phyloP scores from a whole-genome alignment of 2,888 invertebrate genomes.

The Phyllotreta striolata region DNA sequence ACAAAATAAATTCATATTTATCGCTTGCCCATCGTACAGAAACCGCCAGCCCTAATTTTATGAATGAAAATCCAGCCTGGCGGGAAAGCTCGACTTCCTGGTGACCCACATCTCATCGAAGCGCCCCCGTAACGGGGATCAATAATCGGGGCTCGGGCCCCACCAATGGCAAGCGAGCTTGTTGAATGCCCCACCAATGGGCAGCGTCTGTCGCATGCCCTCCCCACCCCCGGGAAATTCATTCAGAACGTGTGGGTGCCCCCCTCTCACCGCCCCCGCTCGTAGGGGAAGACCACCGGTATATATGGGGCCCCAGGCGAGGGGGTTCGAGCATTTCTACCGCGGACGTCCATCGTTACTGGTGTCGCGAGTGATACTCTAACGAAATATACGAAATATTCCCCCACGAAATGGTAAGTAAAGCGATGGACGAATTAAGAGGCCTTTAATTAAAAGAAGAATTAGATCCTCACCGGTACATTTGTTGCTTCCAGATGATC shows the following conservation, averaged over 20 bases:
- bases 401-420: constrained; percentile 27
- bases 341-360: too few species aligned
- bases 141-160: constrained; percentile 51
- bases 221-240: constrained; percentile 63
- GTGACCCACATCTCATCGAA: constrained; percentile 35
- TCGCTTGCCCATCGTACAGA: constrained; percentile 22
- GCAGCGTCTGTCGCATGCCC: constrained; percentile 53
- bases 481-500: constrained; percentile 55
- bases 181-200: constrained; percentile 55
- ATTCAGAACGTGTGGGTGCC: constrained; percentile 74
- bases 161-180: constrained; percentile 54
- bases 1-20: background rate
- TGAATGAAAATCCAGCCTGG: constrained; percentile 51
- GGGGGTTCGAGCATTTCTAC: constrained; percentile 54
- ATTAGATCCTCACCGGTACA: too few species aligned
- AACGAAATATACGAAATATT: too few species aligned
- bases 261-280: constrained; percentile 43
- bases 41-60: constrained; percentile 47
- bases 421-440: constrained; percentile 19
- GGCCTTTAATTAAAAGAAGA: too few species aligned
- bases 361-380: too few species aligned
- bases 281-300: constrained; percentile 57
- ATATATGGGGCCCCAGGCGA: constrained; percentile 55
- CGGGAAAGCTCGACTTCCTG: constrained; percentile 39
- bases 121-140: constrained; percentile 55